Conservation (phyloP, 2,113 vertebrate genomes). For the Dolichotis patagonum region DNA sequence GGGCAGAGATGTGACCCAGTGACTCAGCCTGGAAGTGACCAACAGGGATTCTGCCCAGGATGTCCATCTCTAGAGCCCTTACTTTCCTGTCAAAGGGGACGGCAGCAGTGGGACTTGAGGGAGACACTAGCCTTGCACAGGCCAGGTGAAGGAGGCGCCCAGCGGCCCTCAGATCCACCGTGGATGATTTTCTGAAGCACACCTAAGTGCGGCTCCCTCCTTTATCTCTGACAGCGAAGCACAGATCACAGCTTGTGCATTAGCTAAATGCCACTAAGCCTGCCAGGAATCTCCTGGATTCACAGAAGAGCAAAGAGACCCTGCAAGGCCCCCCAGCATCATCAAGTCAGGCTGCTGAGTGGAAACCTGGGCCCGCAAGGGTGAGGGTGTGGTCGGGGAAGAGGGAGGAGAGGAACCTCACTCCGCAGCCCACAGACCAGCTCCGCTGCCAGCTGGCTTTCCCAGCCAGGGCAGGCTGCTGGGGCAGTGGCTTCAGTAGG, state of each 20-base stretch:
- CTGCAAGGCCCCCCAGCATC: background rate
- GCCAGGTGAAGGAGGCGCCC: background rate
- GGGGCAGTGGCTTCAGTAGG: background rate
- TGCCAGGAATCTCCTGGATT: background rate
- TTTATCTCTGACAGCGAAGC: background rate
- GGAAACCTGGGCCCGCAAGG: no score
- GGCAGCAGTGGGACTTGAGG: accelerated
- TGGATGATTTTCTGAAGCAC: background rate
- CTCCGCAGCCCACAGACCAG: background rate
- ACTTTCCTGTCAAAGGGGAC: background rate
- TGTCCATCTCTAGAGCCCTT: background rate
- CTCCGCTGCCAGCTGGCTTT: background rate
- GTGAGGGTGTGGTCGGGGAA: accelerated
- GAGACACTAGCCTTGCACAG: background rate
- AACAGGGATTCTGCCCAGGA: background rate
- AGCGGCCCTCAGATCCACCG: background rate
- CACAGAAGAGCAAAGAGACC: background rate
- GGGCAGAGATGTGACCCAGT: background rate
- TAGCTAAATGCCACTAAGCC: background rate
- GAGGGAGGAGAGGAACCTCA: background rate
- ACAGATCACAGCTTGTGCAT: background rate
- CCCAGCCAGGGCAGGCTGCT: background rate
- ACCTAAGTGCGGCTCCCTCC: background rate
- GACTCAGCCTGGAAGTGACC: background rate
- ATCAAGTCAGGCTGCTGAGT: background rate